These are phyloP conservation scores for Subanguina moxae DNA, from an alignment of 1,140 invertebrate genomes.

Conservation along the genomic window DNA sequence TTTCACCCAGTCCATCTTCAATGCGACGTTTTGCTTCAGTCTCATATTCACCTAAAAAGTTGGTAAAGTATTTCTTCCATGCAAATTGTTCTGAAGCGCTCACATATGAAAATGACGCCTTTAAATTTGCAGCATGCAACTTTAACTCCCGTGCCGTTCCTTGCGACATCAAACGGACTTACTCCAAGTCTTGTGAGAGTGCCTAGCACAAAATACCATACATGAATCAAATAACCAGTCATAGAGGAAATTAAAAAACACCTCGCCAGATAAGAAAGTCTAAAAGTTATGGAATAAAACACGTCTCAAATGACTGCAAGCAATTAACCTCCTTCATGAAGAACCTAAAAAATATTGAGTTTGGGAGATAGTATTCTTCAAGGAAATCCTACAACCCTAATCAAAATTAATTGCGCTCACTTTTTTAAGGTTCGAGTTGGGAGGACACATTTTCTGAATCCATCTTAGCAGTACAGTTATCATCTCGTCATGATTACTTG, in stretches of 20 bases:
- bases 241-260: background rate
- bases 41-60: background rate
- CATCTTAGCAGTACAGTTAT: background rate
- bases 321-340: background rate
- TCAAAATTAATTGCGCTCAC: background rate
- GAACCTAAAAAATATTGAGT: background rate
- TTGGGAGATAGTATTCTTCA: background rate
- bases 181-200: background rate
- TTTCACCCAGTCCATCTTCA: slow-evolving; percentile 31
- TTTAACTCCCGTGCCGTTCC: background rate
- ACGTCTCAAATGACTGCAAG: background rate
- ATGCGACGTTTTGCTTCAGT: background rate
- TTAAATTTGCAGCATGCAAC: slow-evolving; percentile 7
- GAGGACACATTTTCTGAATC: slow-evolving; percentile 4
- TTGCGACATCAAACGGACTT: background rate
- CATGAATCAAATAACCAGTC: too few species aligned
- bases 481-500: background rate
- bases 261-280: slow-evolving; percentile 1
- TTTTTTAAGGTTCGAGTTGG: background rate
- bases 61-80: background rate
- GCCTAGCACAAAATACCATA: background rate
- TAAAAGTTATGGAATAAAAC: too few species aligned
- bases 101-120: slow-evolving; percentile 7
- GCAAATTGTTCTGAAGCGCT: background rate
- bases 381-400: background rate